phyloP scores from a whole-genome alignment of 2,888 invertebrate genomes.

The Penaeus monodon region DNA sequence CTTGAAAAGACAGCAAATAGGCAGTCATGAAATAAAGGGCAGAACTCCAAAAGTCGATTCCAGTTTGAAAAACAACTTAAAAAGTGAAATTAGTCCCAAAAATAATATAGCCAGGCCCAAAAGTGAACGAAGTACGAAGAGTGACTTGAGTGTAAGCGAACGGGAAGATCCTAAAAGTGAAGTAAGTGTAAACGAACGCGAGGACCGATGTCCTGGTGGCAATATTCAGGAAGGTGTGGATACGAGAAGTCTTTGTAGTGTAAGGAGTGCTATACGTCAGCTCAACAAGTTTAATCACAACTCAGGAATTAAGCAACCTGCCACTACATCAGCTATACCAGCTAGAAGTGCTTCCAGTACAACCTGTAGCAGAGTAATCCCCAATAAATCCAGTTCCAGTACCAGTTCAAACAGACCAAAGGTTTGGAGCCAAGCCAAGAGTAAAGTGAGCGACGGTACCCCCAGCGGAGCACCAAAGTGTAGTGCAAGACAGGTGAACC shows the following conservation, averaged over 20 bases:
- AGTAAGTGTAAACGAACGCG: slow-evolving; percentile 9
- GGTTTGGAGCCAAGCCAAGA: slow-evolving; percentile 21
- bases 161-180: slow-evolving; percentile 4
- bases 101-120: too few species aligned
- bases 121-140: too few species aligned
- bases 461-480: slow-evolving; percentile 34
- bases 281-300: slow-evolving; percentile 57
- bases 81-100: too few species aligned
- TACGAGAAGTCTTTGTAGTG: slow-evolving; percentile 54
- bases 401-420: slow-evolving; percentile 51
- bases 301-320: slow-evolving; percentile 62
- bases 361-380: slow-evolving; percentile 47
- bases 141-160: too few species aligned
- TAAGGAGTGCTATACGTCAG: slow-evolving; percentile 52
- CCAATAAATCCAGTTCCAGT: slow-evolving; percentile 37
- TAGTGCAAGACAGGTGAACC: slow-evolving; percentile 43
- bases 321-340: slow-evolving; percentile 52
- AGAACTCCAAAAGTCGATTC: too few species aligned
- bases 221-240: slow-evolving; percentile 47
- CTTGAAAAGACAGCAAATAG: too few species aligned
- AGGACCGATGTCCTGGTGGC: not conserved
- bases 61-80: too few species aligned
- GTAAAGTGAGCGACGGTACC: slow-evolving; percentile 37
- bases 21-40: too few species aligned
- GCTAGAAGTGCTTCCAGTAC: slow-evolving; percentile 61